Evolutionary conservation across 2,797 vertebrate species (phyloP), one percentile per base, ranked within the genome.

Genomic region (Rallus crepitans): DNA sequence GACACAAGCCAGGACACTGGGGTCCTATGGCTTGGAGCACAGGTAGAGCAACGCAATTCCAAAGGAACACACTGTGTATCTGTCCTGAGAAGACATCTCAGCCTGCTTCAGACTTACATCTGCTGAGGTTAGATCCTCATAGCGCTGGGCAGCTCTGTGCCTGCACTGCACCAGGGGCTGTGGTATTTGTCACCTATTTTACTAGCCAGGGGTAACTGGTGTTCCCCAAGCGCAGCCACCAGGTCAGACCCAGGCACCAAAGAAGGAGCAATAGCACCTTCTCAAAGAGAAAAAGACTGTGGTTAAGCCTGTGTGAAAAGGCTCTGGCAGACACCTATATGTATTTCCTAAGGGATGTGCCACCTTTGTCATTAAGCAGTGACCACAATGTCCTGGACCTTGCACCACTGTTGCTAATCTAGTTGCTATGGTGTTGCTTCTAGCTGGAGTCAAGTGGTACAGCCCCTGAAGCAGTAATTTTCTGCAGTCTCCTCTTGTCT

Each of bases 1-100:
- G 78, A 61, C 50, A 55, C 2, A 95, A 96, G 81, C 78, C 68
- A 55, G 80, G 87, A 79, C 96, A 94, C 66, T 80, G 77, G 91
- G 73, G 73, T 93, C 40, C 82, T 47, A 12, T 24, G 25, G 87
- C 70, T 68, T 81, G 52, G 28, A 84, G 42, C 31, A 52, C 31
- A 40, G 80, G 42, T 4, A 72, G 19, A 90, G 73, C 37, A 37
- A 53, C 1, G 3, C 11, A 48, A 28, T 33, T 79, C 69, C 0
- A 0, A 77, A 13, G 60, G 68, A 90, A 66, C 8, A 15, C 52
- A 16, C 16, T 60, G 37, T 1, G 0, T 19, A 59, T 79, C 63
- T 79, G 59, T 20, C 21, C 28, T 31, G 30, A 39, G 12, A 84
- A 87, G 20, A 31, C 61, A 72, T 92, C 35, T n/a, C 70, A 89